Percentiles rank a stretch among this genome's conserved stretches.
phyloP scores from a whole-genome alignment of 2,888 invertebrate genomes.

The Hymenopus coronatus region DNA sequence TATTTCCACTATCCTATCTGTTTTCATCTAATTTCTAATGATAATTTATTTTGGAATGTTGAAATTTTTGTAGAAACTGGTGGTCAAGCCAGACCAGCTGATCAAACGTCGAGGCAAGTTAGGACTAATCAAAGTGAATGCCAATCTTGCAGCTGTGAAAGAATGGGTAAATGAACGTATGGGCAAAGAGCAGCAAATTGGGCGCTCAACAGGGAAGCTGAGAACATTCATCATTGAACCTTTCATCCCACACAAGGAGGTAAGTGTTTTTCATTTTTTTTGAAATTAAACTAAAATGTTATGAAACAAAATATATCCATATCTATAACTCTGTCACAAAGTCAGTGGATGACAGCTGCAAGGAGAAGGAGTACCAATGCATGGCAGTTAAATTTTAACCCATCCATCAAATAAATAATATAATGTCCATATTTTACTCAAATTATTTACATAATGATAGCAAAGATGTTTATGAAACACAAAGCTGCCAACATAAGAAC shows the following conservation, averaged over 20 bases:
- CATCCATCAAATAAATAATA: too few species aligned
- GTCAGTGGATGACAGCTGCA: too few species aligned
- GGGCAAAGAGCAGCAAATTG: constrained; percentile 82
- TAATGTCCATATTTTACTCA: too few species aligned
- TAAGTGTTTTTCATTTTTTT: constrained; percentile 47
- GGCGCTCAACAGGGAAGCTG: constrained; percentile 83
- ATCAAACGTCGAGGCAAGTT: constrained; percentile 97
- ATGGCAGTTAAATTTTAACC: too few species aligned
- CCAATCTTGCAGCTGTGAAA: constrained; percentile 71
- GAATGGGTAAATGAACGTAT: constrained; percentile 84
- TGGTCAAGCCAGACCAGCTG: constrained; percentile 98
- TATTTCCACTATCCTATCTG: background rate
- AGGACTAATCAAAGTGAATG: constrained; percentile 93
- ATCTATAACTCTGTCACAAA: too few species aligned
- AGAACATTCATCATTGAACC: constrained; percentile 96
- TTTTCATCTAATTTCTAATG: background rate
- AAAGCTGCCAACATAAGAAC: too few species aligned
- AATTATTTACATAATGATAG: too few species aligned
- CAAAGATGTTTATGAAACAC: too few species aligned
- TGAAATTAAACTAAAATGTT: too few species aligned
- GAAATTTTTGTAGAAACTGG: constrained; percentile 66
- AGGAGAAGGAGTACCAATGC: fast-evolving
- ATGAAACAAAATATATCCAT: too few species aligned
- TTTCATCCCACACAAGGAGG: constrained; percentile 85
- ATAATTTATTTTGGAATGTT: constrained; percentile 23